Evolutionary conservation across 1,140 invertebrate genomes (phyloP), one percentile per base, ranked within the genome.

Genomic region (Panulirus ornatus): DNA sequence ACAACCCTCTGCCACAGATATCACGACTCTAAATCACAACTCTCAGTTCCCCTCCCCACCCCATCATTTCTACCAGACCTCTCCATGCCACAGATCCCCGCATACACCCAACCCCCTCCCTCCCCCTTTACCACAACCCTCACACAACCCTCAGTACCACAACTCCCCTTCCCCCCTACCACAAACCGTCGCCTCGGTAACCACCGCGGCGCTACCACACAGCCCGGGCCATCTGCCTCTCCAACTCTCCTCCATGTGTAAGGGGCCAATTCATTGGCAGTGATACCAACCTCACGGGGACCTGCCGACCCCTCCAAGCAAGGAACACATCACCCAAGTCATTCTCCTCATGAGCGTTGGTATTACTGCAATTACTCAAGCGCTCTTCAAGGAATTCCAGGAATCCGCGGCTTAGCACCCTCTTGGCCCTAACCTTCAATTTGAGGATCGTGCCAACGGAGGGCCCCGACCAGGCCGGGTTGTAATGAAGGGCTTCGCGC

Each of bases 361-460:
- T 30, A 51, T 79, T 14, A 79, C 76, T 44, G 75, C 27, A 40
- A 78, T 51, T 79, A 79, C 42, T 42, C 19, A 47, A 42, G 44
- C 38, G 0, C 19, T 79, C 16, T 22, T 47, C 16, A 79, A 51
- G 42, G 76, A 44, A 79, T 79, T 79, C 76, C 42, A 51, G 76
- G 76, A 79, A 79, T 79, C 42, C 27, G 27, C 19, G 42, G 36
- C 76, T 30, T 79, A 47, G 76, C 44, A 30, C 76, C 27, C 40
- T 79, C 76, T 79, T 47, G 42, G 8, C 76, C 42, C 2, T 27
- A 79, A 42, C 76, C 76, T 51, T 79, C 76, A 79, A 79, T 79
- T 79, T 51, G 76, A 3, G 42, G 76, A 47, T n/a, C 42, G 42
- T 79, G 76, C 36, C 14, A 40, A 42, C 9, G 36, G 16, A 16